Conservation (phyloP, 2,113 vertebrate species). For the Ornithorhynchus anatinus region DNA sequence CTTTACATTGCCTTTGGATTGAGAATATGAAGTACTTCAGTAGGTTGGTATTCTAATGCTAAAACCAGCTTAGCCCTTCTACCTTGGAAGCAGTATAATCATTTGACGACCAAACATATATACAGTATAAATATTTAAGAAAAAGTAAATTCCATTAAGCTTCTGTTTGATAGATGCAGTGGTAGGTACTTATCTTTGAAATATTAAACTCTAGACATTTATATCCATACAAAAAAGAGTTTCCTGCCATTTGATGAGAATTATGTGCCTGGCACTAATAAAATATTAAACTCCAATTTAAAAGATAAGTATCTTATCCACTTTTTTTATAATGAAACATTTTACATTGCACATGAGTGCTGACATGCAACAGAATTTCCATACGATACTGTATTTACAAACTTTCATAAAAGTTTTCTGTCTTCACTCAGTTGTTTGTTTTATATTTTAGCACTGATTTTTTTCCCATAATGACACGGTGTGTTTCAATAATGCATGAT, state of each 20-base stretch:
- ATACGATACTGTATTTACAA: slow-evolving; percentile 85
- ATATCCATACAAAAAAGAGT: slow-evolving; percentile 81
- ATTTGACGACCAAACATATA: slow-evolving; percentile 74
- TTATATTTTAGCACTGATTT: slow-evolving; percentile 57
- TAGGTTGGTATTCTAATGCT: background rate
- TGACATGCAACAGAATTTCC: slow-evolving; percentile 78
- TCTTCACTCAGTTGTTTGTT: slow-evolving; percentile 64
- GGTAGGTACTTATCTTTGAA: slow-evolving; percentile 82
- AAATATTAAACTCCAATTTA: slow-evolving; percentile 94
- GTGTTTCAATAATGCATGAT: slow-evolving; percentile 70
- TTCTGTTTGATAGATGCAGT: slow-evolving; percentile 74
- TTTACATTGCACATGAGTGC: slow-evolving; percentile 74
- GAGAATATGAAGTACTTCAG: slow-evolving; percentile 9
- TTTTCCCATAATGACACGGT: slow-evolving; percentile 63
- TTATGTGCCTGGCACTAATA: slow-evolving; percentile 85
- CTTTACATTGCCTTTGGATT: slow-evolving; percentile 14
- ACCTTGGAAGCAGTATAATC: slow-evolving; percentile 49
- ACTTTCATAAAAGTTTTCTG: slow-evolving; percentile 79
- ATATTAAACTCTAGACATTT: slow-evolving; percentile 87
- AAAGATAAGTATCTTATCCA: slow-evolving; percentile 87
- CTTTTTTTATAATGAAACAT: slow-evolving; percentile 86
- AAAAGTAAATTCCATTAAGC: slow-evolving; percentile 84
- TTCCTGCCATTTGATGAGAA: slow-evolving; percentile 86
- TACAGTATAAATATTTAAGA: slow-evolving; percentile 83
- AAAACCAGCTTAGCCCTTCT: slow-evolving; percentile 42